Percentiles rank a stretch among this genome's conserved stretches.
Evolutionary conservation across 53 echinoderm and acorn worm genomes (phyloP).

Genomic region (Astropecten irregularis): DNA sequence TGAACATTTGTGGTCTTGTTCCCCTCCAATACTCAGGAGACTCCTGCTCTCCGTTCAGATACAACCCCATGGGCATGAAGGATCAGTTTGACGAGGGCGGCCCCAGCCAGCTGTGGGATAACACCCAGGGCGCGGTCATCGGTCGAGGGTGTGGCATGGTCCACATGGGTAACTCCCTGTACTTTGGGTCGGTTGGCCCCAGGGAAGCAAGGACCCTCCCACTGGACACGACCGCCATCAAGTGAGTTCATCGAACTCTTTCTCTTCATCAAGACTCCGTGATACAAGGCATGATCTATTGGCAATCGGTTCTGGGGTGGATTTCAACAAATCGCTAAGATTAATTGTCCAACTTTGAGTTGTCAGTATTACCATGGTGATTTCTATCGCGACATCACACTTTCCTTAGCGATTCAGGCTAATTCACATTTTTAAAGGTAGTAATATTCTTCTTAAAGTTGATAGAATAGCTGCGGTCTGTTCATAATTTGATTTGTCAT

Average conservation of each 20-base stretch:
- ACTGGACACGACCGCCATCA: conserved; percentile 89
- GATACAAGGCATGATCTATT: neutral
- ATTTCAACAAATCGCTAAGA: too few relatives aligned
- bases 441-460: too few relatives aligned
- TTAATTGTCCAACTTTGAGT: too few relatives aligned
- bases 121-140: conserved; percentile 35
- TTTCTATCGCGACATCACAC: too few relatives aligned
- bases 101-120: conserved; percentile 66
- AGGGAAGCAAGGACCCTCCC: conserved; percentile 80
- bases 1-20: neutral
- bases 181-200: conserved; percentile 88
- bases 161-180: conserved; percentile 89
- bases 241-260: conserved; percentile 73
- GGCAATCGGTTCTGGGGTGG: too few relatives aligned
- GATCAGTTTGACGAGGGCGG: conserved; percentile 70
- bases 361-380: too few relatives aligned
- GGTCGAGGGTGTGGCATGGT: conserved; percentile 83
- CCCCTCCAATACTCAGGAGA: conserved; percentile 34
- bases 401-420: too few relatives aligned
- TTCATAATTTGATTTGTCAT: too few relatives aligned
- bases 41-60: conserved; percentile 55
- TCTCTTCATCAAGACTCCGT: neutral
- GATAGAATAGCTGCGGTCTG: too few relatives aligned
- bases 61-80: conserved; percentile 59
- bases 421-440: too few relatives aligned